These are phyloP conservation scores for Numenius phaeopus DNA, from an alignment of 2,797 vertebrate species.

Conservation along the genomic window DNA sequence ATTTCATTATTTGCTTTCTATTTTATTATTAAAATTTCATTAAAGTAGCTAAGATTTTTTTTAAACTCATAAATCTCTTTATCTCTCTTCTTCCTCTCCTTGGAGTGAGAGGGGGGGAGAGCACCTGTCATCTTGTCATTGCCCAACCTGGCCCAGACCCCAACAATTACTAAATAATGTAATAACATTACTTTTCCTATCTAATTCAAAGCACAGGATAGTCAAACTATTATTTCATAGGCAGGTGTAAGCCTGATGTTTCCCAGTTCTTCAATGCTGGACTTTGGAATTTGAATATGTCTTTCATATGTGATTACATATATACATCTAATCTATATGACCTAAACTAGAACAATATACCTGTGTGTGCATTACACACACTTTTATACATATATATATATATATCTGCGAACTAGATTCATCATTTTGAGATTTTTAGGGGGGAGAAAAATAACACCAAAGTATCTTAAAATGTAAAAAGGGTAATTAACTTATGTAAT, in stretches of 20 bases:
- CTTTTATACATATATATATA: too few relatives aligned
- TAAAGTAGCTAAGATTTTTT: too few relatives aligned
- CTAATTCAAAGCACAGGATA: background rate
- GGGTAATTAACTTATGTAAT: conserved; percentile 39
- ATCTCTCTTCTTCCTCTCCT: too few relatives aligned
- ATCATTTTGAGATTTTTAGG: background rate
- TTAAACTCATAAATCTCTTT: too few relatives aligned
- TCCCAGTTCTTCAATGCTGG: background rate
- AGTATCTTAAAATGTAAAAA: background rate
- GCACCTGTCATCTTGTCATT: too few relatives aligned
- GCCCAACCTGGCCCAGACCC: too few relatives aligned
- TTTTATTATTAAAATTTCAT: too few relatives aligned
- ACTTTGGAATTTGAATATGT: background rate
- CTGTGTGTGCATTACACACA: background rate
- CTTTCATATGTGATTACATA: background rate
- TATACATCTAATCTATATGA: background rate
- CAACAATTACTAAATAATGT: background rate
- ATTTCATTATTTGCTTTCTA: too few relatives aligned
- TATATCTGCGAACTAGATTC: background rate
- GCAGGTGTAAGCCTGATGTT: background rate
- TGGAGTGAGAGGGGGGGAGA: too few relatives aligned
- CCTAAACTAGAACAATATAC: background rate
- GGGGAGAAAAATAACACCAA: background rate
- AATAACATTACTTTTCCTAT: background rate
- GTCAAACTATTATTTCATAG: background rate